A percentile compares a stretch with the other conserved stretches of the same genome.
Conservation (phyloP, 2,888 invertebrate species). For the Yponomeuta plumbellus region DNA sequence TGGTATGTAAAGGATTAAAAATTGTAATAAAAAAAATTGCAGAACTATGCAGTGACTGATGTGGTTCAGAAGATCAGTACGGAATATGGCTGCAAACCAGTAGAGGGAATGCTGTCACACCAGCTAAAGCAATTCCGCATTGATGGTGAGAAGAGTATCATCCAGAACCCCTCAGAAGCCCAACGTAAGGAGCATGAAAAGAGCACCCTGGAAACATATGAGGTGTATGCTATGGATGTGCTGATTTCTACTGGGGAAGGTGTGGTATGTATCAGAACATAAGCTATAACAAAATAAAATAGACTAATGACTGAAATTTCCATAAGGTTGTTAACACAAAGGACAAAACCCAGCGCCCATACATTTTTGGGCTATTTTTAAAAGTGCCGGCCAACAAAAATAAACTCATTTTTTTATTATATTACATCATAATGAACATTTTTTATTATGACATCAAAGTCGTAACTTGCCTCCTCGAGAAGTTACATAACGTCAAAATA, state of each 20-base stretch:
- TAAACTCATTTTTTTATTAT: too few species aligned
- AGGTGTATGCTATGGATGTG: constrained; percentile 99
- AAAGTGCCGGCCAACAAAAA: too few species aligned
- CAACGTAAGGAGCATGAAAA: constrained; percentile 99
- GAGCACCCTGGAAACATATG: constrained; percentile 95
- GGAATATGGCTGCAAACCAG: constrained; percentile 96
- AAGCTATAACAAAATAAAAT: not conserved
- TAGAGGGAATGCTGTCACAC: constrained; percentile 97
- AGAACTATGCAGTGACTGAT: constrained; percentile 94
- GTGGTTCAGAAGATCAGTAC: constrained; percentile 95
- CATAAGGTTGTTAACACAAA: too few species aligned
- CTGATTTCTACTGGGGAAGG: constrained; percentile 97
- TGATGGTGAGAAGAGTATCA: constrained; percentile 93
- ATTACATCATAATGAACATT: too few species aligned
- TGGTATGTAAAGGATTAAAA: too few species aligned
- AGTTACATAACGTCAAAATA: too few species aligned
- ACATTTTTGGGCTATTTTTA: too few species aligned
- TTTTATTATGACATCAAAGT: too few species aligned
- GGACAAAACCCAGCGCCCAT: too few species aligned
- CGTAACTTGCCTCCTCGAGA: too few species aligned
- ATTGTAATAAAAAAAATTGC: constrained; percentile 24
- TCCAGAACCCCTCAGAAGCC: constrained; percentile 95
- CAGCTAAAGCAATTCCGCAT: constrained; percentile 97
- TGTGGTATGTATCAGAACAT: constrained; percentile 75
- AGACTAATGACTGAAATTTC: too few species aligned